These are phyloP conservation scores for Pristionchus entomophagus DNA, from an alignment of 2,888 invertebrate species.

Conservation along the genomic window DNA sequence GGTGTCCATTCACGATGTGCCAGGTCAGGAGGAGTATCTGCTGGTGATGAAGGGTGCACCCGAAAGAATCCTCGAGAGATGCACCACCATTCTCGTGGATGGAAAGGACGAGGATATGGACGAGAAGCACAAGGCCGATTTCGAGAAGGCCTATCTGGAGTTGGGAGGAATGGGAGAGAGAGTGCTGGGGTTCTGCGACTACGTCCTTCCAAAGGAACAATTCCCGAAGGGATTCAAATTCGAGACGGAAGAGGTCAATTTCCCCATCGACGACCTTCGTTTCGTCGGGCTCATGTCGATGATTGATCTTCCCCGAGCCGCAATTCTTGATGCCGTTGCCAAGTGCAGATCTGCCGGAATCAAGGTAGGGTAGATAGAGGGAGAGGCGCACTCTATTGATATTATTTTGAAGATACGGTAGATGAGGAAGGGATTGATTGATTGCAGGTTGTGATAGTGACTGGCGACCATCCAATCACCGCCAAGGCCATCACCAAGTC, in stretches of 20 bases:
- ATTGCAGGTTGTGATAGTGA: too few species aligned
- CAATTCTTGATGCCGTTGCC: slow-evolving; percentile 77
- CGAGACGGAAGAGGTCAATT: too few species aligned
- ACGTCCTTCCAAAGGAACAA: slow-evolving; percentile 86
- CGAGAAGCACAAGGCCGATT: too few species aligned
- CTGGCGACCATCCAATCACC: too few species aligned
- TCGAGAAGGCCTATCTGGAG: slow-evolving; percentile 80
- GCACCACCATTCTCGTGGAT: slow-evolving; percentile 80
- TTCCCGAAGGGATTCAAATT: too few species aligned
- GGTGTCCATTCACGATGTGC: slow-evolving; percentile 90
- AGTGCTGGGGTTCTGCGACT: slow-evolving; percentile 92
- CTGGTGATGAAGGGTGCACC: slow-evolving; percentile 86
- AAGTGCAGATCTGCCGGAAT: too few species aligned
- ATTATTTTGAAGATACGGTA: neutral
- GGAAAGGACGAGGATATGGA: slow-evolving; percentile 78
- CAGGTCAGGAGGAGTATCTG: too few species aligned
- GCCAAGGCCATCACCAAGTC: too few species aligned
- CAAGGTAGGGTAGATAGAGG: slow-evolving; percentile 77
- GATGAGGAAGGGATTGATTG: neutral
- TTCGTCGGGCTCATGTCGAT: too few species aligned
- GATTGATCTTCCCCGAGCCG: slow-evolving; percentile 77
- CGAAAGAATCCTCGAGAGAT: slow-evolving; percentile 77
- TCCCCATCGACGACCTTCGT: too few species aligned
- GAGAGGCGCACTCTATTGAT: slow-evolving; percentile 43
- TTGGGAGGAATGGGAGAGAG: too few species aligned